Percentiles rank a stretch among this genome's conserved stretches.
Conservation (phyloP, 1,140 invertebrate genomes). For the Pseudomyrmex dendroicus region DNA sequence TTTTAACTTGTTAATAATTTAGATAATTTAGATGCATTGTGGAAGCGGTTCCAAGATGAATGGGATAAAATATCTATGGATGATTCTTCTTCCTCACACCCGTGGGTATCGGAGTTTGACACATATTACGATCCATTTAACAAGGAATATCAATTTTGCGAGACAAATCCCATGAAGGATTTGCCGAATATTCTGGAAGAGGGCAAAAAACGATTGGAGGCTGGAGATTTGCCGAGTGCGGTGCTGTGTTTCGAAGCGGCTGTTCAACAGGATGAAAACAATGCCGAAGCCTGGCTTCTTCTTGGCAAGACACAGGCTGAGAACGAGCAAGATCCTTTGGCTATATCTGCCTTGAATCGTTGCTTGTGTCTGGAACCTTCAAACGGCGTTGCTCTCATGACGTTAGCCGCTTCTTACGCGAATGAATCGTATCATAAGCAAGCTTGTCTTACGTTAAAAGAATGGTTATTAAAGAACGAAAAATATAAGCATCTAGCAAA, state of each 20-base stretch:
- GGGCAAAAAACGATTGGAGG: conserved; percentile 92
- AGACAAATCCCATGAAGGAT: conserved; percentile 94
- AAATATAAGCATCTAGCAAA: conserved; percentile 92
- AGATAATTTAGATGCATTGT: conserved; percentile 88
- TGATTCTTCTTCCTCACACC: conserved; percentile 85
- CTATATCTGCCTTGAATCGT: conserved; percentile 95
- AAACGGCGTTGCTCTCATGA: conserved; percentile 94
- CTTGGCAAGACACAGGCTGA: conserved; percentile 96
- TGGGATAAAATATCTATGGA: conserved; percentile 89
- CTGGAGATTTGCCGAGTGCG: conserved; percentile 97
- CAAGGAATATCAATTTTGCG: conserved; percentile 93
- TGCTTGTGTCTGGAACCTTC: conserved; percentile 93
- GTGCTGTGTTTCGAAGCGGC: conserved; percentile 99
- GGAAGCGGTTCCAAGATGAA: conserved; percentile 91
- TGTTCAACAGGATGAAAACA: conserved; percentile 93
- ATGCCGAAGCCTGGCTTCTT: conserved; percentile 93
- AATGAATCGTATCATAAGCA: conserved; percentile 95
- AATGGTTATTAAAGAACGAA: conserved; percentile 94
- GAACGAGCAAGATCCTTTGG: conserved; percentile 94
- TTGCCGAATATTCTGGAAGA: conserved; percentile 93
- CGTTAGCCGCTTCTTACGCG: conserved; percentile 96
- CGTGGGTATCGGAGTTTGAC: conserved; percentile 89
- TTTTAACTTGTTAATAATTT: conserved; percentile 25
- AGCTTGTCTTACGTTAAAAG: conserved; percentile 89
- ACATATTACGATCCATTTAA: conserved; percentile 87